phyloP scores from a whole-genome alignment of 2,113 vertebrate species.

The Otocyon megalotis region DNA sequence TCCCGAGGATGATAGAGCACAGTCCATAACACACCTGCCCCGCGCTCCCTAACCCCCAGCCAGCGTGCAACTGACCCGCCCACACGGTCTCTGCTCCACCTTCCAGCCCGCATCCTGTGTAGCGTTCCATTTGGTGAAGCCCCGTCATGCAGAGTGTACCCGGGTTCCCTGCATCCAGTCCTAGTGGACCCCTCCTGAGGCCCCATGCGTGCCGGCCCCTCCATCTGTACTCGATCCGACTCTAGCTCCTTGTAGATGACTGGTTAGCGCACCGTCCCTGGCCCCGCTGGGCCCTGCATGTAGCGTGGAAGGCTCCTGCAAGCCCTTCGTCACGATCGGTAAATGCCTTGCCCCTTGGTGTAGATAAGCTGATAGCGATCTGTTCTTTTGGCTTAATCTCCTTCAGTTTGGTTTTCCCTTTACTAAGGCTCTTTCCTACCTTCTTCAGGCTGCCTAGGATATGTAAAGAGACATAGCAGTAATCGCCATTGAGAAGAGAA shows the following conservation, averaged over 20 bases:
- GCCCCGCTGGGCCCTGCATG: slow-evolving; percentile 89
- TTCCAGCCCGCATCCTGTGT: slow-evolving; percentile 83
- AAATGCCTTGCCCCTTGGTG: slow-evolving; percentile 86
- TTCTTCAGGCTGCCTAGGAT: slow-evolving; percentile 72
- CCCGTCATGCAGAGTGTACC: slow-evolving; percentile 85
- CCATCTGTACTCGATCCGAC: slow-evolving; percentile 86
- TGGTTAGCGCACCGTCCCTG: slow-evolving; percentile 87
- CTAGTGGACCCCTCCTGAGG: slow-evolving; percentile 74
- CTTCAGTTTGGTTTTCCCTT: slow-evolving; percentile 84
- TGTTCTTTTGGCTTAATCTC: slow-evolving; percentile 86
- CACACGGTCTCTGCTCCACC: slow-evolving; percentile 79
- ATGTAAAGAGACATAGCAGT: slow-evolving; percentile 76
- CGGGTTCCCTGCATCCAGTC: slow-evolving; percentile 79
- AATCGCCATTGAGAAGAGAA: slow-evolving; percentile 81
- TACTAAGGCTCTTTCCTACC: slow-evolving; percentile 83
- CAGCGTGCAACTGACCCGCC: slow-evolving; percentile 66
- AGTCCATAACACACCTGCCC: slow-evolving; percentile 76
- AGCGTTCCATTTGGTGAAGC: slow-evolving; percentile 90
- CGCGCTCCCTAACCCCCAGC: background rate
- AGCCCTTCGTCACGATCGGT: slow-evolving; percentile 87
- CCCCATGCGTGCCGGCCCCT: slow-evolving; percentile 78
- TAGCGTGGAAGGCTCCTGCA: slow-evolving; percentile 86
- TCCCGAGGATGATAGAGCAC: slow-evolving; percentile 89
- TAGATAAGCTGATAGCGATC: slow-evolving; percentile 86
- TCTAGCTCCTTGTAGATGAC: slow-evolving; percentile 88